Conservation (phyloP, 2,888 invertebrate species). For the Cybosia mesomella region DNA sequence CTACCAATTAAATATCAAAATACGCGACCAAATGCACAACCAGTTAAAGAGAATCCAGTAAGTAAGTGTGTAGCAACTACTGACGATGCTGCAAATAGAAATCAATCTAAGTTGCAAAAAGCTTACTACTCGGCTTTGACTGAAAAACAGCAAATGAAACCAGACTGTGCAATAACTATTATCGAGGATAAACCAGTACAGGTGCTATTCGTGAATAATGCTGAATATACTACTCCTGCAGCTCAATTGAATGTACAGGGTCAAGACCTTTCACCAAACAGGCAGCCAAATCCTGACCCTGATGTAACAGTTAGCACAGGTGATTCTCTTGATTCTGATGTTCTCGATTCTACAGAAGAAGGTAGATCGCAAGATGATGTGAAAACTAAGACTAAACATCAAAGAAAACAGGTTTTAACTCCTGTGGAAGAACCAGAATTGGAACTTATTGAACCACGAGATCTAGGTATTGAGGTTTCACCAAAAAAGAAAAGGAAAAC, state of each 20-base stretch:
- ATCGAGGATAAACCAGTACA: constrained; percentile 84
- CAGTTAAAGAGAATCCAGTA: constrained; percentile 55
- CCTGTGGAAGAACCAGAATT: constrained; percentile 80
- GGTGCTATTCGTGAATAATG: constrained; percentile 76
- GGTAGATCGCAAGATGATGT: constrained; percentile 66
- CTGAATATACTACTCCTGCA: constrained; percentile 66
- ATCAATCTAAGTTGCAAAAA: constrained; percentile 77
- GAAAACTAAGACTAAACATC: constrained; percentile 78
- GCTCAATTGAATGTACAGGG: constrained; percentile 74
- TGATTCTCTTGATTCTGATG: constrained; percentile 73
- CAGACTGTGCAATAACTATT: constrained; percentile 72
- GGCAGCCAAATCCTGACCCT: constrained; percentile 55
- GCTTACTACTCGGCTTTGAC: constrained; percentile 79
- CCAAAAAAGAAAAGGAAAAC: constrained; percentile 77
- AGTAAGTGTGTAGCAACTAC: constrained; percentile 49
- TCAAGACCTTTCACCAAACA: constrained; percentile 72
- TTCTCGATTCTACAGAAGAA: constrained; percentile 64
- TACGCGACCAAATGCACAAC: constrained; percentile 52
- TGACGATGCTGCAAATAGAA: constrained; percentile 68
- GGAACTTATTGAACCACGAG: constrained; percentile 79
- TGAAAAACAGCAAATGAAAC: constrained; percentile 68
- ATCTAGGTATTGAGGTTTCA: constrained; percentile 71
- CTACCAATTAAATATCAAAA: constrained; percentile 61
- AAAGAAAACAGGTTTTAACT: constrained; percentile 82
- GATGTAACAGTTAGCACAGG: constrained; percentile 60